Evolutionary conservation across 2,888 invertebrate species (phyloP), one percentile per base, ranked within the genome.

Genomic region (Sinodicranocentrus sp.): DNA sequence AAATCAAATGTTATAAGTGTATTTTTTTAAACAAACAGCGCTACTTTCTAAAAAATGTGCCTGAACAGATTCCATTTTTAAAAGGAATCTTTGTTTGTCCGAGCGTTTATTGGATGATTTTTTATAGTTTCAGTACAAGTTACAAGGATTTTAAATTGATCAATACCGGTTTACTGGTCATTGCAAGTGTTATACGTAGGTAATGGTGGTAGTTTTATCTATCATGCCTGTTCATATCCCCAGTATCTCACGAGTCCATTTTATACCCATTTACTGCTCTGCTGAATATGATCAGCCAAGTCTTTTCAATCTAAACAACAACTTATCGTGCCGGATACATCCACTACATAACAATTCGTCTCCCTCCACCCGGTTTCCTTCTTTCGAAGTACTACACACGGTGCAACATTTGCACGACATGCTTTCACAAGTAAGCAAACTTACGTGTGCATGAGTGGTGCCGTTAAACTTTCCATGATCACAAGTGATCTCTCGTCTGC

Each of bases 241-340:
- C 17, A 67, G 39, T 63, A 80, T 80, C 79, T 80, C 79, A 19
- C 23, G 65, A 80, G 79, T 72, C 63, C 79, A 80, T 71, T 80
- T 80, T 80, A 82, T 82, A 78, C 52, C 82, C 83, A 85, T 85
- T 85, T 85, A 82, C 39, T 79, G 85, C 83, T 79, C 75, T 78
- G 78, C 78, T 83, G 85, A 82, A 83, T 82, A 73, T 75, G 82
- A 85, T 79, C 85, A 85, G 82, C 65, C 61, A 82, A 76, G 76
- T 76, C 73, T 73, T 70, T 79, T 52, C 83, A 85, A 85, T 83
- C 82, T 79, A 79, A 82, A 85, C 73, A 78, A 71, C 78, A 85
- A 78, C 73, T 85, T 68, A 82, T 75, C 75, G 68, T 67, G 39
- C 80, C 80, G 80, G 80, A 80, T 80, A 75, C 73, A 75, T 75